Base-by-base conservation (phyloP, 2,888 invertebrate species). In the Lepidocyrtinus sp. region DNA sequence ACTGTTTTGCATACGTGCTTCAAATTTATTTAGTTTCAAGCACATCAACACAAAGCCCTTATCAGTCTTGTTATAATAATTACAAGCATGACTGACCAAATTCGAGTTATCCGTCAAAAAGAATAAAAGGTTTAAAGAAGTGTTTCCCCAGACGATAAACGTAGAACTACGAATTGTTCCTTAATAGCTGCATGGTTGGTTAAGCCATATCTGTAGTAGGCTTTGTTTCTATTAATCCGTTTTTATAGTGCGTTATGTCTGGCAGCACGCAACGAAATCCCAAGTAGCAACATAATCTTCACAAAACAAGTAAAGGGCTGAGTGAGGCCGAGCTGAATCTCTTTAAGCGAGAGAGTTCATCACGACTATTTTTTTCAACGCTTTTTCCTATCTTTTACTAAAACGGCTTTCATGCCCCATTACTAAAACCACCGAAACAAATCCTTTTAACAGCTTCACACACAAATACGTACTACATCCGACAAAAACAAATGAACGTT, bases 351-450 rank as follows among this genome's bases (percentile, higher is more conserved):
- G 22, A 27, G 71, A 71, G 71, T 71, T 24, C 36, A 62, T 71
- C 71, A 50, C 17, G 50, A 50, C 71, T 63, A 67, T 65, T 24
- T 61, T 77, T 77, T 67, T 67, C 67, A 71, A 46, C 65, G 73
- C 71, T 67, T 26, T 70, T 62, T 19, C 19, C 12, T 36, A 50
- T 50, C 50, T 12, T 50, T 50, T 50, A 50, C 50, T 50, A n/a
- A 12, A 50, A 50, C 50, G 19, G n/a, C 71, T 67, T 74, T 74
- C 79, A 79, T 79, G 79, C 81, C 83, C 84, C 84, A 84, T 86
- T 84, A 81, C 81, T 82, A 85, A 83, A 84, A 84, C 83, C 74
- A 84, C 83, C 85, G 83, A 78, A 84, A 81, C 82, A 83, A 86
- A 86, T 85, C 85, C 85, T 83, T 84, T 78, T 64, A 70, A 62